A percentile compares a stretch with the other conserved stretches of the same genome.
These are phyloP conservation scores for Erithacus rubecula DNA, from an alignment of 2,797 vertebrate species.

Conservation along the genomic window DNA sequence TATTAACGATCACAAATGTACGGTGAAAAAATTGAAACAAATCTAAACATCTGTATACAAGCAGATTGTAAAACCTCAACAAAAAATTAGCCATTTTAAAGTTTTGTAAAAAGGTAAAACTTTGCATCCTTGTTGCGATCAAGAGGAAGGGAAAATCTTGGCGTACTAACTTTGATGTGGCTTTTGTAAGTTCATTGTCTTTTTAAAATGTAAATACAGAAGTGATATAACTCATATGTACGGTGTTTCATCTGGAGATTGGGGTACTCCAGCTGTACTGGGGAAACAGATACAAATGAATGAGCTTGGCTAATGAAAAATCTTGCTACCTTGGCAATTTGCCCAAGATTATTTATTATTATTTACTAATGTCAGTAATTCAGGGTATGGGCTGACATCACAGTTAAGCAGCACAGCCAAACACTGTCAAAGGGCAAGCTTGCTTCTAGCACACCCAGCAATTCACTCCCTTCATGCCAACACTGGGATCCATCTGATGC, in stretches of 20 bases:
- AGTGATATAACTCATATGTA: neutral
- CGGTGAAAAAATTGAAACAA: neutral
- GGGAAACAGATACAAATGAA: neutral
- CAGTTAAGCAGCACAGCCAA: neutral
- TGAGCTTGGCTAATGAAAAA: neutral
- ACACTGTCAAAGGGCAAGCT: neutral
- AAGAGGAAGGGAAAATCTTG: neutral
- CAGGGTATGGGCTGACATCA: neutral
- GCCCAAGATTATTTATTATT: neutral
- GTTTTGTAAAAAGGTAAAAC: neutral
- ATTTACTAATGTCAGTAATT: neutral
- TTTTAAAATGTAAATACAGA: neutral
- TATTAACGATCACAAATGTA: neutral
- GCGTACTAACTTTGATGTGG: neutral
- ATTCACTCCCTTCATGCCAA: neutral
- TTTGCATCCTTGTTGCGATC: neutral
- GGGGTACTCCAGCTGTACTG: neutral
- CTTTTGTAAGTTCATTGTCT: neutral
- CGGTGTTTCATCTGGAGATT: neutral
- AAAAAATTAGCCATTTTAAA: neutral
- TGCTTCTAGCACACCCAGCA: fast-evolving
- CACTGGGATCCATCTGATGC: neutral
- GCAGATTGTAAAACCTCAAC: neutral
- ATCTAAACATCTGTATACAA: neutral
- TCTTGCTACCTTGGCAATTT: neutral